phyloP scores from a whole-genome alignment of 2,888 invertebrate genomes.

The Agrochola macilenta region DNA sequence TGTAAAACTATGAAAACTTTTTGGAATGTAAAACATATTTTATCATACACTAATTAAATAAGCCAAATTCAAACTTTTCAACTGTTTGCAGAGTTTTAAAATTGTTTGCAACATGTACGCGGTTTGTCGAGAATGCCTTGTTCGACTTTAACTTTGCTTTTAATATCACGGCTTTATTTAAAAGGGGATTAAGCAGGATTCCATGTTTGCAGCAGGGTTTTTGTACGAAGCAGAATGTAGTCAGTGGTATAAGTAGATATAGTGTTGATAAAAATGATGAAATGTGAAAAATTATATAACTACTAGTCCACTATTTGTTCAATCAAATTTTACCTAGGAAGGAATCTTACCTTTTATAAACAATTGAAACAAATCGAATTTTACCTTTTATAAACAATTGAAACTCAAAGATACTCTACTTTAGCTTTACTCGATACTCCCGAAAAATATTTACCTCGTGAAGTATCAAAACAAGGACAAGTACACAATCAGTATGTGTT shows the following conservation, averaged over 20 bases:
- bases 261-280: neutral
- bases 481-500: slow-evolving; percentile 26
- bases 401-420: neutral
- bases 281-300: neutral
- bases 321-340: neutral
- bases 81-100: slow-evolving; percentile 40
- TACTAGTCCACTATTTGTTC: neutral
- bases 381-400: neutral
- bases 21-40: slow-evolving; percentile 36
- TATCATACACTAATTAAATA: slow-evolving; percentile 23
- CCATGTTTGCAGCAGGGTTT: neutral
- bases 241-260: neutral
- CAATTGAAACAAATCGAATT: too few species aligned
- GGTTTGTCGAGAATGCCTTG: slow-evolving; percentile 44
- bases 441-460: slow-evolving; percentile 53
- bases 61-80: slow-evolving; percentile 36
- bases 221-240: neutral
- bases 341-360: neutral
- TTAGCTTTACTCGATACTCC: slow-evolving; percentile 17
- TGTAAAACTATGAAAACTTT: slow-evolving; percentile 31
- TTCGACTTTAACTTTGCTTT: slow-evolving; percentile 41
- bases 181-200: neutral
- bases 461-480: slow-evolving; percentile 46
- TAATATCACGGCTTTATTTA: slow-evolving; percentile 1
- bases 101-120: slow-evolving; percentile 42